These are phyloP conservation scores for Amblyornis subalaris DNA, from an alignment of 2,113 vertebrate genomes.

Conservation along the genomic window DNA sequence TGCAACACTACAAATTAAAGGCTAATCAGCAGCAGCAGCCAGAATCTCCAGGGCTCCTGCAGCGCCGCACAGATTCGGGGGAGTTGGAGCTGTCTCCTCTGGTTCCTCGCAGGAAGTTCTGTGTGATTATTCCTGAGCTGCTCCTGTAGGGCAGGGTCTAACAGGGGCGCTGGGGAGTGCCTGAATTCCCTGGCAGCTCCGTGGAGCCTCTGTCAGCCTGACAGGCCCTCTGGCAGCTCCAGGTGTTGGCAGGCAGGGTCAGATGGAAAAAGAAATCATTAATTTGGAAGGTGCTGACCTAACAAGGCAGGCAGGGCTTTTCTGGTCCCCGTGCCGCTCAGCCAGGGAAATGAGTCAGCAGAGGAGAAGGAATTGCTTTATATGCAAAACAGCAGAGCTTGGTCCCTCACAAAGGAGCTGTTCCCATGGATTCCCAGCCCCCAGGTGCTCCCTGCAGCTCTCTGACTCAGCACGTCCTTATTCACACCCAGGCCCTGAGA, in stretches of 20 bases:
- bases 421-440: not conserved
- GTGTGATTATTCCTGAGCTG: not conserved
- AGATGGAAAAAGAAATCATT: not conserved
- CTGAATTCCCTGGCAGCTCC: not conserved
- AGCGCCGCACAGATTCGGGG: not conserved
- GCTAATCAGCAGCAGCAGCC: not conserved
- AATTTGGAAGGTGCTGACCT: not conserved
- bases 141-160: not conserved
- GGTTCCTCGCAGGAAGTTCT: not conserved
- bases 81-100: not conserved
- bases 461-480: not conserved
- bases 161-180: fast-evolving
- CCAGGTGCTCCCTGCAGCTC: not conserved
- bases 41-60: not conserved
- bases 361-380: not conserved
- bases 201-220: fast-evolving
- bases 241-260: not conserved
- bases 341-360: not conserved
- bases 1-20: not conserved
- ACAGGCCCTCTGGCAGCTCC: not conserved
- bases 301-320: not conserved
- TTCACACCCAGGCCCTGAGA: not conserved
- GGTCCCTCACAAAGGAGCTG: not conserved
- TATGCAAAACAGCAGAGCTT: not conserved
- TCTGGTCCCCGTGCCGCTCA: not conserved